These are phyloP conservation scores for Ceriagrion tenellum DNA, from an alignment of 2,888 invertebrate genomes.

Conservation along the genomic window DNA sequence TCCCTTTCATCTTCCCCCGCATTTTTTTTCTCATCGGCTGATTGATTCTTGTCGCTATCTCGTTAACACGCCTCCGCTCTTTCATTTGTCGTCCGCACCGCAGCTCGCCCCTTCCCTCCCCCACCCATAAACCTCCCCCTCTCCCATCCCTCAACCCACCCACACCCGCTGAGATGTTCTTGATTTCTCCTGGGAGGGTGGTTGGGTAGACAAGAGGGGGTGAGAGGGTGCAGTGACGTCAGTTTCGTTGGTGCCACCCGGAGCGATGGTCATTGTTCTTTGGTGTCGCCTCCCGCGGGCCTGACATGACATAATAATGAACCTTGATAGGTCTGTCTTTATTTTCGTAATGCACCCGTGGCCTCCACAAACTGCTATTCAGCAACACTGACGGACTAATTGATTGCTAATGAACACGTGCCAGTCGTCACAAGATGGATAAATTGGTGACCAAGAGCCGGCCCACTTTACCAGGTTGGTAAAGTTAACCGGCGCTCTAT, in stretches of 20 bases:
- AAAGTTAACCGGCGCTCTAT: too few relatives aligned
- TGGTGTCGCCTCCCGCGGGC: too few relatives aligned
- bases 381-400: too few relatives aligned
- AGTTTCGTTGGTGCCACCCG: neutral
- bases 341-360: too few relatives aligned
- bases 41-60: constrained; percentile 31
- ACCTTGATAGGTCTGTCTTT: too few relatives aligned
- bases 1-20: neutral
- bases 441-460: too few relatives aligned
- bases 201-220: neutral
- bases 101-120: neutral
- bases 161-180: neutral
- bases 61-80: constrained; percentile 27
- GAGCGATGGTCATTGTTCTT: too few relatives aligned
- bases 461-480: too few relatives aligned
- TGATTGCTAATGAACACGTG: too few relatives aligned
- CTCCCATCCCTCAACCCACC: neutral
- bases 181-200: neutral
- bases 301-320: too few relatives aligned
- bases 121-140: neutral
- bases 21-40: neutral
- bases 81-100: constrained; percentile 29
- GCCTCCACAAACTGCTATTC: too few relatives aligned
- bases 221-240: neutral
- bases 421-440: too few relatives aligned